Evolutionary conservation across 1,140 invertebrate species (phyloP), one percentile per base, ranked within the genome.

Genomic region (Acromyrmex charruanus): DNA sequence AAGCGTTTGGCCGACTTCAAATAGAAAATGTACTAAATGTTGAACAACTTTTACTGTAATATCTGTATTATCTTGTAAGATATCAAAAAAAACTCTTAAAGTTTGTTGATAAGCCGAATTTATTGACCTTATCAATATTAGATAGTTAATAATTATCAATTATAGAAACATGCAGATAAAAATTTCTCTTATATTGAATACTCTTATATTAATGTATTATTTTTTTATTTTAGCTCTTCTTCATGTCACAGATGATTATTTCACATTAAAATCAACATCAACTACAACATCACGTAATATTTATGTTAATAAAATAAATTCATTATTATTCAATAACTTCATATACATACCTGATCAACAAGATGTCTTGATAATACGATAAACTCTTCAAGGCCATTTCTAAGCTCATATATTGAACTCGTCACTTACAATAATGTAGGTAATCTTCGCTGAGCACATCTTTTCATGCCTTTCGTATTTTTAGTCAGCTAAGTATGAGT

Each of bases 321-420:
- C 12, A 53, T 66, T 69, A 59, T 39, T 25, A 58, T n/a, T 3
- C 3, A 28, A 55, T 44, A 16, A 81, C 0, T 44, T 58, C 14
- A 49, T 25, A 39, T 28, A 58, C 65, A 44, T 81, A 81, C 79
- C 35, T 71, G 51, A 28, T 58, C 55, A 81, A 44, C 10, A 25
- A 3, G 12, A 71, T 59, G 5, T 44, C 58, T 44, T 4, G 51
- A 58, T 69, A 55, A 58, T 14, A 49, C 5, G 10, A 59, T n/a
- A 81, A 55, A 81, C 21, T 81, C 31, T 55, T 55, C 21, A 71
- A 81, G 49, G 49, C 77, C 77, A 81, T 81, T 25, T 81, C 16
- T 69, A 68, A 80, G 63, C 63, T 80, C n/a, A 16, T 51, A 35
- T 35, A 79, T 55, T 25, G 58, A 81, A 25, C 65, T 71, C 28